phyloP scores from a whole-genome alignment of 2,888 invertebrate genomes.

The Lepas anatifera region DNA sequence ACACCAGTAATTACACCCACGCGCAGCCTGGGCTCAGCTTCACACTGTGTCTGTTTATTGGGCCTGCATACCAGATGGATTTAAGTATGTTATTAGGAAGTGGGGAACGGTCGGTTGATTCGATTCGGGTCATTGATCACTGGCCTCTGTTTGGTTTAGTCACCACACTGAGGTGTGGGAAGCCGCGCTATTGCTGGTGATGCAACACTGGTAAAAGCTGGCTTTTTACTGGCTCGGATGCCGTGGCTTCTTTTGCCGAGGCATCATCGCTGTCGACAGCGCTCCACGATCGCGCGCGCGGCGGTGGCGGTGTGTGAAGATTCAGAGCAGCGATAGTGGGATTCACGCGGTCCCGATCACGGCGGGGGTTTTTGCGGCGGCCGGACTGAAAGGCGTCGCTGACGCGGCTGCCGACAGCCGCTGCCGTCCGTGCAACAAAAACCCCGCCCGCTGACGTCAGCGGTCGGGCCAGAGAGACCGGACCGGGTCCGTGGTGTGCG shows the following conservation, averaged over 20 bases:
- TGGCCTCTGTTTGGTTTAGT: too few species aligned
- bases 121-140: too few species aligned
- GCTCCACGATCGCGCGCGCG: too few species aligned
- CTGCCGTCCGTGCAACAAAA: not conserved
- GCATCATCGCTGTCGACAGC: too few species aligned
- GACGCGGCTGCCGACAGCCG: not conserved
- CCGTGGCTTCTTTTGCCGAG: too few species aligned
- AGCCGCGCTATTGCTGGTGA: too few species aligned
- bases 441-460: not conserved
- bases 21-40: not conserved
- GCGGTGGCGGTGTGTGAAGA: not conserved
- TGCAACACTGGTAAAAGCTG: too few species aligned
- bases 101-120: not conserved
- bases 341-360: not conserved
- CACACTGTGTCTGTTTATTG: constrained; percentile 7
- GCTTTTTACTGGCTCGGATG: too few species aligned
- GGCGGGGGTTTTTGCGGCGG: not conserved
- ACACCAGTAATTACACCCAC: not conserved
- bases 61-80: constrained; percentile 1
- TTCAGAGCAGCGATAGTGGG: not conserved
- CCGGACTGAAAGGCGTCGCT: not conserved
- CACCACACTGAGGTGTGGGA: too few species aligned
- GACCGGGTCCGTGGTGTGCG: not conserved
- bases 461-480: not conserved
- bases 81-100: constrained; percentile 2